Conservation (phyloP, 1,140 invertebrate species). For the Diuraphis noxia region DNA sequence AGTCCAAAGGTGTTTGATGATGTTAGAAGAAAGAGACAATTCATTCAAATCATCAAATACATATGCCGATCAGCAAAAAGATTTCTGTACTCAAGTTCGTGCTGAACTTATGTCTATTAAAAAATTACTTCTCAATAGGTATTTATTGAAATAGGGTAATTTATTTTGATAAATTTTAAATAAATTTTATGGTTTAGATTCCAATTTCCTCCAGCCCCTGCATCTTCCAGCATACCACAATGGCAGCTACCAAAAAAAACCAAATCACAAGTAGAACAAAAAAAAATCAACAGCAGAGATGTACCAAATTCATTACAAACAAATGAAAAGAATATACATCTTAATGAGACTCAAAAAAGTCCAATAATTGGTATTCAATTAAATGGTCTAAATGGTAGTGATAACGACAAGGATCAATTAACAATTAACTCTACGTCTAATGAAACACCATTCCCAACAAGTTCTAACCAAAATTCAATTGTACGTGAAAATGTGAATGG, state of each 20-base stretch:
- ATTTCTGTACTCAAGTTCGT: not conserved
- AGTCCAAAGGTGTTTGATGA: not conserved
- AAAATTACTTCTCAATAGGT: conserved; percentile 40
- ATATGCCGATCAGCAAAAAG: not conserved
- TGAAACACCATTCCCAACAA: too few species aligned
- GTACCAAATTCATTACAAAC: not conserved
- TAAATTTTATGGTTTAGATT: conserved; percentile 16
- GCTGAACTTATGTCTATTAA: conserved; percentile 34
- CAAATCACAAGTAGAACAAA: not conserved
- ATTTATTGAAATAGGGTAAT: not conserved
- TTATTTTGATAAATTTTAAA: not conserved
- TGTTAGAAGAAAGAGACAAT: conserved; percentile 7
- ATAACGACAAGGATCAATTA: not conserved
- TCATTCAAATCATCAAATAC: not conserved
- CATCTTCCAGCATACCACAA: not conserved
- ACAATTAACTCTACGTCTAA: not conserved
- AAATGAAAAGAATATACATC: not conserved
- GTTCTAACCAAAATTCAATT: not conserved
- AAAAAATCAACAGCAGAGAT: not conserved
- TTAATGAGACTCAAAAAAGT: not conserved
- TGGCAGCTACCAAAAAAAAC: not conserved
- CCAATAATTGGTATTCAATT: not conserved
- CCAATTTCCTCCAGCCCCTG: conserved; percentile 37
- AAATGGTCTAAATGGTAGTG: not conserved
- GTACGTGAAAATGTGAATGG: not conserved